Evolutionary conservation across 2,888 invertebrate species (phyloP).

Genomic region (Agrilus mali): DNA sequence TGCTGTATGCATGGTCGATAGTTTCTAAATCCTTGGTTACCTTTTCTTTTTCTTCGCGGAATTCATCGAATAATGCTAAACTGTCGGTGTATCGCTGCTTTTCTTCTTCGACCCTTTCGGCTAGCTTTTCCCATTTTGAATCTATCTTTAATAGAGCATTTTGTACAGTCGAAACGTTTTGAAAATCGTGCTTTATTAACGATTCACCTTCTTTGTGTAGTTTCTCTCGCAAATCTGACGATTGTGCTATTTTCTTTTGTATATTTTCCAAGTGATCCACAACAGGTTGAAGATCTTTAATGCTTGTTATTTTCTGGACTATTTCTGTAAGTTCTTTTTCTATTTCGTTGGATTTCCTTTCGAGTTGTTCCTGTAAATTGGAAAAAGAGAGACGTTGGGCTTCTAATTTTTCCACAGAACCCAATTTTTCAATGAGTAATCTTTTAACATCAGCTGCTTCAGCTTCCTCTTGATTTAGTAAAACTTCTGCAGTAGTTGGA

Average conservation of each 20-base stretch:
- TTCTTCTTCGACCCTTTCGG: conserved; percentile 59
- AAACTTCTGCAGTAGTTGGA: conserved; percentile 57
- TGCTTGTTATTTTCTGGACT: conserved; percentile 37
- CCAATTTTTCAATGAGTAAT: conserved; percentile 53
- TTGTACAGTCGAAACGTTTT: conserved; percentile 68
- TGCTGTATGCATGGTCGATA: conserved; percentile 51
- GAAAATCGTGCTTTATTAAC: conserved; percentile 70
- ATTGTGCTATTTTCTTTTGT: conserved; percentile 41
- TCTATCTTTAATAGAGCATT: conserved; percentile 66
- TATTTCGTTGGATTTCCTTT: conserved; percentile 48
- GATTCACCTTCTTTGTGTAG: conserved; percentile 68
- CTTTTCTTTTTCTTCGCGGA: conserved; percentile 58
- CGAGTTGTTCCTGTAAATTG: conserved; percentile 55
- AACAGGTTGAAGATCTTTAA: conserved; percentile 36
- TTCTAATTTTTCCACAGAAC: conserved; percentile 55
- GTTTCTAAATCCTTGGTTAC: conserved; percentile 57
- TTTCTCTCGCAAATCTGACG: conserved; percentile 51
- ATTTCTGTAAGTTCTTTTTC: conserved; percentile 45
- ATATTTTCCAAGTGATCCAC: conserved; percentile 40
- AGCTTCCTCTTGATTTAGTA: conserved; percentile 61
- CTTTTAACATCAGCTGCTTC: conserved; percentile 54
- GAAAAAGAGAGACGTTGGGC: conserved; percentile 70
- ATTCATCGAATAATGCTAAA: conserved; percentile 60
- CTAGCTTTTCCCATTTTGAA: conserved; percentile 67
- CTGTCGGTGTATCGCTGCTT: conserved; percentile 62